Base-by-base conservation (phyloP, 2,888 invertebrate species). In the Apamea anceps region DNA sequence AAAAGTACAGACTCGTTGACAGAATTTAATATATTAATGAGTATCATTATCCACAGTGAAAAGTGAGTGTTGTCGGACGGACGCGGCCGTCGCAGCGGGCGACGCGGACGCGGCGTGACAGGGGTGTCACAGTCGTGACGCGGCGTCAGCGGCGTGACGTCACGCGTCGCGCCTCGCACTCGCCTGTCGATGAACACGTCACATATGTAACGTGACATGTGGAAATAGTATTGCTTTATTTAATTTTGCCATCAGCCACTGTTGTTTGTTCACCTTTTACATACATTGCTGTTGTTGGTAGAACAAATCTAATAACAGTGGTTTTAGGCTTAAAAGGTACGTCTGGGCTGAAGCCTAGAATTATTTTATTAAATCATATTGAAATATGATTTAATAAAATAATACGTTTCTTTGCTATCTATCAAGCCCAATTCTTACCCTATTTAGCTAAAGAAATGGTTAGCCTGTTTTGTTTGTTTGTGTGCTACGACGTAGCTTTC, bases 221-320 rank as follows among this genome's bases (percentile, higher is more conserved):
- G 95, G 94, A 95, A 96, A 95, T 95, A 94, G 94, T 94, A 92
- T 94, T 94, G 94, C 93, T 94, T 94, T 95, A 95, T 95, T 95
- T 94, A 94, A 95, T 95, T 94, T 92, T 88, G 90, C 77, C 85
- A 86, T 88, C 86, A 92, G 92, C 88, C 89, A 89, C 80, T 85
- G 78, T 84, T 85, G 82, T 86, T 90, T 92, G 87, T 81, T 86
- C 81, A 77, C 86, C 82, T 86, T 87, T 82, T n/a, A 54, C 51
- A 54, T 62, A 72, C 10, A 51, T 57, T 37, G 51, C 2, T 60
- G n/a, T 51, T 51, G 13, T 81, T 81, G n/a, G 51, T 54, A 82
- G 62, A 10, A 13, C 2, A 75, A 68, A 54, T 67, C 18, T 37
- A n/a, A 60, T 75, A 51, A 51, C 0, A n/a, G 21, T 21, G 51